phyloP scores from a whole-genome alignment of 2,113 vertebrate species.

The Lethenteron camtschaticum region DNA sequence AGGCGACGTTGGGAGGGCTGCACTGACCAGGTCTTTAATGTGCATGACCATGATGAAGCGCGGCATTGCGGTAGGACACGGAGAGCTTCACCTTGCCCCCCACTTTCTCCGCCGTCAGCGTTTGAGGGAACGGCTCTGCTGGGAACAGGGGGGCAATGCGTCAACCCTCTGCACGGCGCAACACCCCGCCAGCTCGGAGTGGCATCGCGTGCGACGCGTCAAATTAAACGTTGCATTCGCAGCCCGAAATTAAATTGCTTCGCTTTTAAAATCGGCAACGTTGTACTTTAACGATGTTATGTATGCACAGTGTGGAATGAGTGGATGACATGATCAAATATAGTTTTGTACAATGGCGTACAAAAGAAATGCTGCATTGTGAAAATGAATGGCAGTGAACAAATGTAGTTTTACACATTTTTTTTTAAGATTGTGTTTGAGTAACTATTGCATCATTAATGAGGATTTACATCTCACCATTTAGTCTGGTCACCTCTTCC shows the following conservation, averaged over 20 bases:
- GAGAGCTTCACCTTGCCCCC: conserved; percentile 90
- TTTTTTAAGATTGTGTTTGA: background rate
- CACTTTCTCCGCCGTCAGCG: conserved; percentile 55
- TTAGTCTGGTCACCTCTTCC: conserved; percentile 13
- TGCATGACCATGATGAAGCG: conserved; percentile 99
- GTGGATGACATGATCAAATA: no score
- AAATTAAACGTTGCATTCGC: no score
- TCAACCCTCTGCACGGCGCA: no score
- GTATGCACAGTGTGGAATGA: no score
- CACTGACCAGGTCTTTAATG: conserved; percentile 69
- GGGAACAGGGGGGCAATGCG: background rate
- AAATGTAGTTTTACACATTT: background rate
- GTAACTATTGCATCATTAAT: background rate
- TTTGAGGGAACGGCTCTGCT: conserved; percentile 37
- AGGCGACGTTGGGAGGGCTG: no score
- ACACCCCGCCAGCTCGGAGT: no score
- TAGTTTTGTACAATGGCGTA: no score
- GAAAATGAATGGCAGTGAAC: background rate
- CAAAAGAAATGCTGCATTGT: conserved; percentile 7
- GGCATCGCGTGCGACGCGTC: no score
- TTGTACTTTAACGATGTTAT: no score
- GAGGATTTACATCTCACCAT: conserved; percentile 19
- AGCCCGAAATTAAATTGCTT: no score
- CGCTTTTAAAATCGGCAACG: no score
- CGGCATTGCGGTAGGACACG: conserved; percentile 77